Evolutionary conservation across 2,888 invertebrate species (phyloP).

Genomic region (Matsumyia berberina): DNA sequence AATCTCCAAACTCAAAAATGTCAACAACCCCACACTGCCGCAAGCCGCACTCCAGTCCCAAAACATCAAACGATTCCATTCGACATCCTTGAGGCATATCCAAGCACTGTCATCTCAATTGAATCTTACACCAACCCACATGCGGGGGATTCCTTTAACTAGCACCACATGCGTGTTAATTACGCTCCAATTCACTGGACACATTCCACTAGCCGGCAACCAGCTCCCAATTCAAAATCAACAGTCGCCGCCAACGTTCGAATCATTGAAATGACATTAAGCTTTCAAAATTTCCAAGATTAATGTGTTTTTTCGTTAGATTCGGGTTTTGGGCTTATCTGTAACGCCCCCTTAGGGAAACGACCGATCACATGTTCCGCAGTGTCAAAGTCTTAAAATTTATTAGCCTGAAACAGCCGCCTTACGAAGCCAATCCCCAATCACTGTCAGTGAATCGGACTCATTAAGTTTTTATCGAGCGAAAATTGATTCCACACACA

Average conservation of each 20-base stretch:
- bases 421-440: slow-evolving; percentile 13
- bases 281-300: slow-evolving; percentile 61
- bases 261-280: slow-evolving; percentile 59
- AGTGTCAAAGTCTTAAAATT: slow-evolving; percentile 11
- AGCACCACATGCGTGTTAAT: slow-evolving; percentile 46
- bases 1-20: no score
- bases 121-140: slow-evolving; percentile 1
- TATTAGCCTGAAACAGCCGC: not conserved
- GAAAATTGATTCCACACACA: slow-evolving; percentile 50
- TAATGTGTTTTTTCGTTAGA: slow-evolving; percentile 27
- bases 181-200: slow-evolving; percentile 47
- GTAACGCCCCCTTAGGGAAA: slow-evolving; percentile 52
- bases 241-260: slow-evolving; percentile 30
- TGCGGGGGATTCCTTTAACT: not conserved
- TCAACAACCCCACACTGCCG: no score
- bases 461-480: slow-evolving; percentile 69
- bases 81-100: slow-evolving; percentile 3
- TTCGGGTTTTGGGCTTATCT: slow-evolving; percentile 29
- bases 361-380: slow-evolving; percentile 23
- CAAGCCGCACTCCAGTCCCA: no score
- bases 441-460: slow-evolving; percentile 59
- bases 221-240: slow-evolving; percentile 2
- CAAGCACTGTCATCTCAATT: slow-evolving; percentile 16
- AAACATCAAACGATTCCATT: slow-evolving; percentile 7
- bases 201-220: not conserved